Base-by-base conservation (phyloP, 1,140 invertebrate species). In the Delia radicum region DNA sequence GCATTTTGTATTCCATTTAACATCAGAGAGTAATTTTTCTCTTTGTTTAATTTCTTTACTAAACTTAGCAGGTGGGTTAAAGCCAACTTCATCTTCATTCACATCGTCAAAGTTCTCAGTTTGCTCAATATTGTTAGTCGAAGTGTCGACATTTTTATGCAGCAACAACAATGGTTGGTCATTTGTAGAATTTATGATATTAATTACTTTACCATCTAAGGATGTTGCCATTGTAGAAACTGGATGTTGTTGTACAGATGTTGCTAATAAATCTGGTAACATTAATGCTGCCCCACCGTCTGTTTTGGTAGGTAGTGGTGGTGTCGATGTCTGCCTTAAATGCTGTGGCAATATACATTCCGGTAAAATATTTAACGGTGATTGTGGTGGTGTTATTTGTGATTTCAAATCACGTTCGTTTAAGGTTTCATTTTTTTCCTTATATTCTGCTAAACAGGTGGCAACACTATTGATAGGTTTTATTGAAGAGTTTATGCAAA, bases 341-440 rank as follows among this genome's bases (percentile, higher is more conserved):
- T 10, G 65, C 24, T 69, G 65, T 69, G 29, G 0, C 24, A 73
- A 31, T 31, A 73, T 21, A 61, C 48, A 73, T 48, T 21, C 42
- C 71, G 71, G 46, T 13, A 55, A 61, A 7, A 73, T 18, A 21
- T 48, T 61, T n/a, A 46, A 31, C 71, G 72, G 72, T 29, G 72
- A 73, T 28, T 61, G 37, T 7, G 72, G 72, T 31, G 72, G 72
- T 8, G 72, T 73, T 61, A 73, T 73, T 73, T 73, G 72, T n/a
- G 65, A 69, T 27, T 69, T 69, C 65, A 69, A 37, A 12, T 69
- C 65, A 69, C 65, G 65, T 69, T 69, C 65, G 3, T n/a, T 69
- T 31, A 21, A 69, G 18, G 33, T 69, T 69, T 31, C 24, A 37
- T 69, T 69, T 10, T 0, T 3, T 18, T 55, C 48, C 48, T 55